Evolutionary conservation across 2,797 vertebrate species (phyloP).

Genomic region (Cossypha polioptera): DNA sequence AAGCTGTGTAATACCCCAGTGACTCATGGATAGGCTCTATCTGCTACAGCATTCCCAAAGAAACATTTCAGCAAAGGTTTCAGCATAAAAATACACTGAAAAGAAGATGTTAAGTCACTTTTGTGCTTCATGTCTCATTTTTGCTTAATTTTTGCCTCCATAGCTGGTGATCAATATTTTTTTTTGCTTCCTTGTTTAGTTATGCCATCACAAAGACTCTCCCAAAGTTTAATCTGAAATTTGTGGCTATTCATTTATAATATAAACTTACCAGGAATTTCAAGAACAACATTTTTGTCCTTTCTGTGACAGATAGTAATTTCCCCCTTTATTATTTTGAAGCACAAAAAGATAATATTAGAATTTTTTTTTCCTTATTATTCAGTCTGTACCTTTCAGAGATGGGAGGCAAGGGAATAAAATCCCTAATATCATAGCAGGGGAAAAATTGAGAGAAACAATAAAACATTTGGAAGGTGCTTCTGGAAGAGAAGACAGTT

Average conservation of each 20-base stretch:
- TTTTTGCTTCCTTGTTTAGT: not conserved
- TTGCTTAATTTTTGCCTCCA: not conserved
- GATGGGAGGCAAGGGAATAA: not conserved
- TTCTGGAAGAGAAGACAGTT: not conserved
- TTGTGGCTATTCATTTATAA: not conserved
- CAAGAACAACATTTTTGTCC: not conserved
- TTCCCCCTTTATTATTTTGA: not conserved
- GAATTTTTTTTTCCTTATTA: not conserved
- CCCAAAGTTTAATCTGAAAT: not conserved
- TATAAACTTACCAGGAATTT: not conserved
- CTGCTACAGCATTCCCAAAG: not conserved
- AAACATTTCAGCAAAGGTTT: not conserved
- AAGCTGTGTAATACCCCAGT: not conserved
- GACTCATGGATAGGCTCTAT: not conserved
- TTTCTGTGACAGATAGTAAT: not conserved
- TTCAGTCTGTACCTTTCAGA: not conserved
- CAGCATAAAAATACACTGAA: not conserved
- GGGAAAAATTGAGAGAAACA: not conserved
- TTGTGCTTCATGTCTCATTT: not conserved
- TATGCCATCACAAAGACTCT: not conserved
- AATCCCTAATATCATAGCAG: not conserved
- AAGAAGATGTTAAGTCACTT: not conserved
- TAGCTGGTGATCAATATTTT: fast-evolving
- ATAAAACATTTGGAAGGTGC: not conserved
- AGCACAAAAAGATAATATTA: not conserved